Percentiles rank a stretch among this genome's conserved stretches.
These are phyloP conservation scores for Ostrea edulis DNA, from an alignment of 1,140 invertebrate species.

Conservation along the genomic window DNA sequence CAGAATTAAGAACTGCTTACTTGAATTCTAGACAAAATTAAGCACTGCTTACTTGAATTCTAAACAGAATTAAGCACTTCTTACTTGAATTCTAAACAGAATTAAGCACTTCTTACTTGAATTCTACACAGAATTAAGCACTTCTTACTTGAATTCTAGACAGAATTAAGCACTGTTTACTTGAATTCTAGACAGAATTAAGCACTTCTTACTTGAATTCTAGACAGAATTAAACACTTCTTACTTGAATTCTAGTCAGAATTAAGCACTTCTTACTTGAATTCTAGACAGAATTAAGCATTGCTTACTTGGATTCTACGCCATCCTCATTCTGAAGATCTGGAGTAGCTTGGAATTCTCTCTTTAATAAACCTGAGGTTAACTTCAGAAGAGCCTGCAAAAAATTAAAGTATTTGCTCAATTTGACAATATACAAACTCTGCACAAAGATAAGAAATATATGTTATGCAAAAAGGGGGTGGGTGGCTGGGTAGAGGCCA, in stretches of 20 bases:
- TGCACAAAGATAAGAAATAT: too few relatives aligned
- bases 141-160: too few relatives aligned
- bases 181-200: slow-evolving; percentile 64
- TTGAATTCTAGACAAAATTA: slow-evolving; percentile 64
- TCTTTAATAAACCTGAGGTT: slow-evolving; percentile 70
- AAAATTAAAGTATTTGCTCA: background rate
- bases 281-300: slow-evolving; percentile 55
- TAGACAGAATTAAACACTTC: slow-evolving; percentile 33
- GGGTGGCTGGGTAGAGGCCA: too few relatives aligned
- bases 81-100: slow-evolving; percentile 69
- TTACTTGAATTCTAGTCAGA: slow-evolving; percentile 69
- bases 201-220: slow-evolving; percentile 70
- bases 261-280: slow-evolving; percentile 65
- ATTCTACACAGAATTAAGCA: too few relatives aligned
- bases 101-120: slow-evolving; percentile 65
- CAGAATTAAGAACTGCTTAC: slow-evolving; percentile 57
- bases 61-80: slow-evolving; percentile 34
- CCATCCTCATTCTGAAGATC: slow-evolving; percentile 72
- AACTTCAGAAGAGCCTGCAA: slow-evolving; percentile 74
- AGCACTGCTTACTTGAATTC: slow-evolving; percentile 71
- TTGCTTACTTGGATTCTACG: slow-evolving; percentile 71
- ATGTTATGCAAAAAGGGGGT: too few relatives aligned
- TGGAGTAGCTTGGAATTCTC: slow-evolving; percentile 73
- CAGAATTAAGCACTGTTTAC: slow-evolving; percentile 57
- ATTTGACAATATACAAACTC: too few relatives aligned